Evolutionary conservation across 2,113 vertebrate species (phyloP).

Genomic region (Cyphomyrus discorhynchus): DNA sequence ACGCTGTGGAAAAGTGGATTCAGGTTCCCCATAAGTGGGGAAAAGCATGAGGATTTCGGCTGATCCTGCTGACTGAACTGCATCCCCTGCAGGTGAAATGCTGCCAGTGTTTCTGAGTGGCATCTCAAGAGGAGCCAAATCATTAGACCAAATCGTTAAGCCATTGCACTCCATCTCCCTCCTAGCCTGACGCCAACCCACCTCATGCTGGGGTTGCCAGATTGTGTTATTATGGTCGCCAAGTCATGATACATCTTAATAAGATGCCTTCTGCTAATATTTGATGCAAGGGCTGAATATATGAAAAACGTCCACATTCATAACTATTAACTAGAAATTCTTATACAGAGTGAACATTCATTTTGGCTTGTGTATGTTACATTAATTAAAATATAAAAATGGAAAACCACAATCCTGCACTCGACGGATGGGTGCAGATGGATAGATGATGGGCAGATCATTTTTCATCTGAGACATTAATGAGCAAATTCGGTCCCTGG

Average conservation of each 20-base stretch:
- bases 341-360: background rate
- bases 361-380: background rate
- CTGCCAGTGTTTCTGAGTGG: background rate
- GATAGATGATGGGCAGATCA: background rate
- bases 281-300: background rate
- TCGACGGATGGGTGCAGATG: background rate
- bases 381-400: background rate
- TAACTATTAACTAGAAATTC: background rate
- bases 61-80: background rate
- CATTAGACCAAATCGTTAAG: background rate
- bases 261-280: background rate
- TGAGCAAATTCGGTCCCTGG: background rate
- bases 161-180: background rate
- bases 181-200: background rate
- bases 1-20: background rate
- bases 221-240: background rate
- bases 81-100: background rate
- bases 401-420: background rate
- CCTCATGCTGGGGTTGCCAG: constrained; percentile 1
- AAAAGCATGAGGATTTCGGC: background rate
- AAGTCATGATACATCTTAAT: constrained; percentile 5
- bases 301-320: background rate
- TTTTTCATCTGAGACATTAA: background rate
- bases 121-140: background rate
- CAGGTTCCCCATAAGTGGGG: background rate